A percentile compares a stretch with the other conserved stretches of the same genome.
Evolutionary conservation across 2,888 invertebrate genomes (phyloP).

Genomic region (Leistus spinibarbis): DNA sequence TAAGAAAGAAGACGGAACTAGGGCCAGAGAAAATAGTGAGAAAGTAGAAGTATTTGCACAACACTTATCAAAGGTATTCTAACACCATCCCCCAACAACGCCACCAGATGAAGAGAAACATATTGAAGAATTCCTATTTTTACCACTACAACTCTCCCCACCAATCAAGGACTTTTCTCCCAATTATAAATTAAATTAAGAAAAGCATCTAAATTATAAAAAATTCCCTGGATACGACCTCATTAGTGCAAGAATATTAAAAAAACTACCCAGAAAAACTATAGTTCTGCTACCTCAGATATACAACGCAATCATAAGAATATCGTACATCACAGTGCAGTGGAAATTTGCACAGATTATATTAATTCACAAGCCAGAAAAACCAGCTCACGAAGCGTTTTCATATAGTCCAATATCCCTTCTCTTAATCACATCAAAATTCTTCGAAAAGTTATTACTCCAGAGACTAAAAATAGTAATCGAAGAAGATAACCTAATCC

Average conservation of each 20-base stretch:
- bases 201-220: neutral
- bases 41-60: slow-evolving; percentile 42
- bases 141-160: neutral
- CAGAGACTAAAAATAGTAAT: slow-evolving; percentile 26
- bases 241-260: neutral
- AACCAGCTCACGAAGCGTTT: neutral
- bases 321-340: neutral
- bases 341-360: neutral
- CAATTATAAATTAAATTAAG: neutral
- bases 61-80: slow-evolving; percentile 40
- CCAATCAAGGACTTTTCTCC: too few species aligned
- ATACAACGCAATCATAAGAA: neutral
- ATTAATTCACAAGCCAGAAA: neutral
- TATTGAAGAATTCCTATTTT: neutral
- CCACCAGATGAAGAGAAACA: neutral
- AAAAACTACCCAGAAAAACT: neutral
- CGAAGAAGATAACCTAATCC: slow-evolving; percentile 17
- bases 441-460: slow-evolving; percentile 43
- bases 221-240: neutral
- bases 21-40: slow-evolving; percentile 40
- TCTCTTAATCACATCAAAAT: slow-evolving; percentile 41
- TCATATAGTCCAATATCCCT: slow-evolving; percentile 41
- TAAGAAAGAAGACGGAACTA: slow-evolving; percentile 30
- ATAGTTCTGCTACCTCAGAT: neutral
- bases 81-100: slow-evolving; percentile 24